phyloP scores from a whole-genome alignment of 2,888 invertebrate species.

The Listrodromus nycthemerus region DNA sequence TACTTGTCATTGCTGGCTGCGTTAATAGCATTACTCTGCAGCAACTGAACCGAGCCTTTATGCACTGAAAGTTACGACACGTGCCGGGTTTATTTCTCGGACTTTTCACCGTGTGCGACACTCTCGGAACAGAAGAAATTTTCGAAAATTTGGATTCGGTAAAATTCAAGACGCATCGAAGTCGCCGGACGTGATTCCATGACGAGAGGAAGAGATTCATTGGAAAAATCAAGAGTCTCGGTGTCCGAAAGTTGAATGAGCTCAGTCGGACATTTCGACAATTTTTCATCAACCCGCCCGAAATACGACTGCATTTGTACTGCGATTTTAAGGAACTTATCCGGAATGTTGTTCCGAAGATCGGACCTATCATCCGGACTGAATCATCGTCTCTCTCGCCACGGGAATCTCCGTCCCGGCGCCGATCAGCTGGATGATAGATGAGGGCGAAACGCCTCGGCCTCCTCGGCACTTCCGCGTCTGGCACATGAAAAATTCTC shows the following conservation, averaged over 20 bases:
- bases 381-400: slow-evolving; percentile 7
- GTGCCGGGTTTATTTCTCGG: background rate
- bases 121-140: background rate
- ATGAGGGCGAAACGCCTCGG: slow-evolving; percentile 33
- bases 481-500: slow-evolving; percentile 29
- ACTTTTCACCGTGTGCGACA: background rate
- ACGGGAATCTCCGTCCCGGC: slow-evolving; percentile 6
- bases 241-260: no score
- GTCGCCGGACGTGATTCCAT: background rate
- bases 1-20: slow-evolving; percentile 44
- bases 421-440: slow-evolving; percentile 44
- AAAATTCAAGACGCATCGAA: background rate
- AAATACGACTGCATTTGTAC: background rate
- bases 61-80: background rate
- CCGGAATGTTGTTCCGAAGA: background rate
- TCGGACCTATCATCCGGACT: background rate
- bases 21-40: slow-evolving; percentile 27
- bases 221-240: background rate
- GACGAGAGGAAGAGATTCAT: background rate
- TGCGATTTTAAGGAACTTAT: slow-evolving; percentile 6
- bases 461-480: slow-evolving; percentile 33
- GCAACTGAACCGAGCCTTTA: background rate
- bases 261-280: no score
- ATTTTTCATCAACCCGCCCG: no score
- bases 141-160: background rate